Conservation (phyloP, 23 tunicate species). For the Ascidia mentula region DNA sequence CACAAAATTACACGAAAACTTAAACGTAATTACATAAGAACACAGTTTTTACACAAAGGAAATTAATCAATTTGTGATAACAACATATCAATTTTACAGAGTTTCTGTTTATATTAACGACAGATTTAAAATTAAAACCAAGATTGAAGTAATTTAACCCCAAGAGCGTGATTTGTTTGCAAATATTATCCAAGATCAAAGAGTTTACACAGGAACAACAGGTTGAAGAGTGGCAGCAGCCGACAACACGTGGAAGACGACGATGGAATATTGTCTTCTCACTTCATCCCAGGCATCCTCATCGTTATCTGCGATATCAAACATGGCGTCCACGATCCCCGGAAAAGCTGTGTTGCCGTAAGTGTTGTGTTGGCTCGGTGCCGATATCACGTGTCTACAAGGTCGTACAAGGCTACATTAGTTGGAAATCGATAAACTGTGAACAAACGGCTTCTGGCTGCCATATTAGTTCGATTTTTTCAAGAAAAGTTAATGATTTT, state of each 20-base stretch:
- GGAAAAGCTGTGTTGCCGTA: conserved; percentile 52
- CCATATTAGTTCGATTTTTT: background rate
- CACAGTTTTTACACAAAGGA: too few relatives aligned
- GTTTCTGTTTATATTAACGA: too few relatives aligned
- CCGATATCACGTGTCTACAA: conserved; percentile 66
- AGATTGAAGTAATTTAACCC: too few relatives aligned
- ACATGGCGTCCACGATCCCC: conserved; percentile 56
- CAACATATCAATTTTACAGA: too few relatives aligned
- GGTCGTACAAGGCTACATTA: background rate
- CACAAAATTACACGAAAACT: too few relatives aligned
- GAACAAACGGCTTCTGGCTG: background rate
- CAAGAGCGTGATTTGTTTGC: too few relatives aligned
- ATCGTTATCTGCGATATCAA: conserved; percentile 64
- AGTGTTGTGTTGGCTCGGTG: conserved; percentile 70
- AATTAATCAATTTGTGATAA: too few relatives aligned
- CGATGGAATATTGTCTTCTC: conserved; percentile 67
- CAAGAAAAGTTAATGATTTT: too few relatives aligned
- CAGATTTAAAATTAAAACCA: too few relatives aligned
- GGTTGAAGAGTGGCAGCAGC: conserved; percentile 62
- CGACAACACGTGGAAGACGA: conserved; percentile 60
- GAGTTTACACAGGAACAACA: conserved; percentile 19
- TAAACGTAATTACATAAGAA: too few relatives aligned
- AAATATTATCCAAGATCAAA: background rate
- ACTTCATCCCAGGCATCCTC: conserved; percentile 59
- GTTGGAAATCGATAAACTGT: background rate